Base-by-base conservation (phyloP, 2,888 invertebrate species). In the Anoplius nigerrimus region DNA sequence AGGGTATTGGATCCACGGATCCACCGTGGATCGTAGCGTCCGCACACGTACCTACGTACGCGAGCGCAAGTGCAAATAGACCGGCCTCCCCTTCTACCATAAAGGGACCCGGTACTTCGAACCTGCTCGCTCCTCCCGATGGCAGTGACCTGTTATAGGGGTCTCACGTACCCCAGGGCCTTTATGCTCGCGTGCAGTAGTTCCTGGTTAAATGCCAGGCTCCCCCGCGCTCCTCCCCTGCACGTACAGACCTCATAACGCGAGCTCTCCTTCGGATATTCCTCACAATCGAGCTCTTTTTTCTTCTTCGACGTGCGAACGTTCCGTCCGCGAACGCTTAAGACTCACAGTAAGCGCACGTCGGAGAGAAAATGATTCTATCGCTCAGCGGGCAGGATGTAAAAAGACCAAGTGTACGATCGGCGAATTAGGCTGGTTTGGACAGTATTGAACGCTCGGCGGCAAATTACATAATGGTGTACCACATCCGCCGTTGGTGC, bases 91-190 rank as follows among this genome's bases (percentile, higher is more conserved):
- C 77, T 79, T 81, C 82, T 78, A 71, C 80, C 79, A 78, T 83
- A 84, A 84, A 84, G 81, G 83, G 80, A 77, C 72, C 57, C 64
- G 66, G 55, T 53, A 62, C 62, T 66, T 56, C 78, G 78, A 84
- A 83, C 80, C 79, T 82, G 82, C 75, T 82, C 63, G 76, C 61
- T 71, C 73, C 76, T 76, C 80, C 74, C 76, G 78, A 83, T 83
- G 81, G 80, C 83, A 84, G 79, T 84, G 82, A 83, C 84, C 84
- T 79, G 83, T 73, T 76, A 71, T 69, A 71, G 69, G 71, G 63
- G 64, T 72, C 71, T 71, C 72, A 69, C 71, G 67, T 54, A 60
- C 57, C 69, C 54, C 63, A 43, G 59, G 55, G 63, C 60, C 69
- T 73, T 72, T 67, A 66, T 70, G 62, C 72, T 72, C 70, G 67